A percentile compares a stretch with the other conserved stretches of the same genome.
Conservation (phyloP, 2,797 vertebrate species). For the Sylvilagus floridanus region DNA sequence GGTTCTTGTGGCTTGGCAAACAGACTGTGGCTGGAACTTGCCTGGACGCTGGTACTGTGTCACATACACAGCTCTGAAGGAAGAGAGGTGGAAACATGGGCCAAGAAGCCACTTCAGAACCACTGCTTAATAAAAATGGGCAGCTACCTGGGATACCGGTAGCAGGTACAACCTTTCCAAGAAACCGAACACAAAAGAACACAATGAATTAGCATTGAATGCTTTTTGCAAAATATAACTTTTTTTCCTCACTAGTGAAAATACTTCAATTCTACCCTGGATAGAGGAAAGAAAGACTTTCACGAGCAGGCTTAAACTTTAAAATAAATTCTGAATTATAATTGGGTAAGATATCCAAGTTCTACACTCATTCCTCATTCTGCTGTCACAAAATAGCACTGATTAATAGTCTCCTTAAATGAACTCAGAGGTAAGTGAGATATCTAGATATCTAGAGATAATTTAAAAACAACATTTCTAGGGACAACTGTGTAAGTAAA, state of each 20-base stretch:
- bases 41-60: background rate
- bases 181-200: conserved; percentile 30
- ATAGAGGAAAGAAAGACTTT: background rate
- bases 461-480: conserved; percentile 1
- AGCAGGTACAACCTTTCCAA: background rate
- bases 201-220: conserved; percentile 13
- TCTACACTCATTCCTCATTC: background rate
- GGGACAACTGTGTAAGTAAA: background rate
- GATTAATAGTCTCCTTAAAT: background rate
- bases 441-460: background rate
- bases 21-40: background rate
- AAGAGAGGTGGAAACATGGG: background rate
- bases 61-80: background rate
- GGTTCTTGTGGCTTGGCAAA: background rate
- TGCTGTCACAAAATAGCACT: background rate
- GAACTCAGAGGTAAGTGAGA: background rate
- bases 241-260: conserved; percentile 10
- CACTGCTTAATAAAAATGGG: conserved; percentile 2
- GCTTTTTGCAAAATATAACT: conserved; percentile 47
- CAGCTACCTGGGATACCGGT: background rate
- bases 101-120: conserved; percentile 8
- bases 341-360: background rate
- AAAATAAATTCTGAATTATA: background rate
- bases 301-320: background rate
- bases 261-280: background rate